Base-by-base conservation (phyloP, 2,797 vertebrate genomes). In the Phaenicophaeus curvirostris region DNA sequence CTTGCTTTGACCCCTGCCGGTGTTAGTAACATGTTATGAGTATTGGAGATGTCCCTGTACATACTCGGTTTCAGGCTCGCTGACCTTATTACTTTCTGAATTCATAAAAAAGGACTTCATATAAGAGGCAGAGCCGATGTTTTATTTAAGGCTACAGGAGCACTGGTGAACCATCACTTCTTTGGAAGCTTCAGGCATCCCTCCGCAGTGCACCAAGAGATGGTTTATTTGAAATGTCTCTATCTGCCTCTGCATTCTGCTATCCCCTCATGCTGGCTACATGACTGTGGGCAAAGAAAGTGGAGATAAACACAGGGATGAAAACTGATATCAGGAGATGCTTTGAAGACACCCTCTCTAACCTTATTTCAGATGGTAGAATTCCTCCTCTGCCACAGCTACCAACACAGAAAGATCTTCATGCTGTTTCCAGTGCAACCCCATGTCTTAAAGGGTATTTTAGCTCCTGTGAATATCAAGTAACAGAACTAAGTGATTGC, bases 401-500 rank as follows among this genome's bases (percentile, higher is more conserved):
- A 68, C 62, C 55, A 63, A 44, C 53, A 68, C 67, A 94, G 63
- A 95, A 94, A 84, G 94, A 68, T 66, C 50, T 93, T 84, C 23
- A 41, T 89, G 54, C 59, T 81, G 85, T 91, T 90, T 89, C 74
- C 66, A 94, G 73, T 74, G 48, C 0, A n/a, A 85, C 85, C 73
- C 63, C 25, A 11, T 58, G 41, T 87, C 94, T 85, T 89, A 84
- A 87, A 90, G 91, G 81, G 42, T 81, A 85, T 84, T 90, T 74
- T 76, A 81, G 65, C 83, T 92, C 48, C 62, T 81, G 18, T 84
- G 59, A 73, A 66, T 93, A 91, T 95, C 90, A 57, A 86, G 89
- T 90, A 72, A 88, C 85, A 94, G 72, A 94, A 66, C 9, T 48
- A 76, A 88, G 57, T 39, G 80, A 93, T 19, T 80, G 66, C 50